Base-by-base conservation (phyloP, 2,113 vertebrate species). In the Malurus melanocephalus region DNA sequence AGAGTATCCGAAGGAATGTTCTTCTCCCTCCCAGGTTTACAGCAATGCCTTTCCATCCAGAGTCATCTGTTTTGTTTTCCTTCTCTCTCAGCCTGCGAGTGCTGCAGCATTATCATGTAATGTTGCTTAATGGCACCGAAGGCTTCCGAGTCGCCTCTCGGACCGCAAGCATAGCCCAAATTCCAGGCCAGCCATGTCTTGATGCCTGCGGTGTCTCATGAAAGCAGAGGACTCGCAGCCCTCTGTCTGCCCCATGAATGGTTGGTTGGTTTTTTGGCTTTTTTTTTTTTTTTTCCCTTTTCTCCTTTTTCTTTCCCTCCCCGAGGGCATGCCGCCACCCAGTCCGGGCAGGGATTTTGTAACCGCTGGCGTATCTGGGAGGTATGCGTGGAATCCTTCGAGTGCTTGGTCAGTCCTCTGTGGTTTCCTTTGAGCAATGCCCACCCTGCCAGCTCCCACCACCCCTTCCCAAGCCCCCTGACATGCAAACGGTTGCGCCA, bases 51-150 rank as follows among this genome's bases (percentile, higher is more conserved):
- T 95, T 93, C 94, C 94, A 93, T 87, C 89, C 92, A 77, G 81
- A 95, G 48, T 94, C 89, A 95, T 96, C 88, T 96, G 95, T 90
- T 96, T 94, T 94, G 93, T 93, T 94, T 96, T 93, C 88, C 92
- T 93, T 88, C 89, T 95, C 83, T 62, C 80, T 94, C 90, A 81
- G 86, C 67, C 92, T 66, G 62, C 68, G 92, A 93, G 71, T 62
- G 83, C 94, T 89, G 87, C 93, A 83, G 87, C 87, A 93, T 93
- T 92, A 92, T 95, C 94, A 77, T 93, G 88, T 85, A 89, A 89
- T 83, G 72, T 94, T 95, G 87, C 93, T 89, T 94, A 91, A 90
- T 85, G 87, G 89, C 86, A 93, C 95, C 62, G 71, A 94, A 91
- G 87, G 79, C 79, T 94, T 92, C 53, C 0, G 6, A 87, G 85